These are phyloP conservation scores for Marasmarcha lunaedactyla DNA, from an alignment of 2,888 invertebrate species.

Conservation along the genomic window DNA sequence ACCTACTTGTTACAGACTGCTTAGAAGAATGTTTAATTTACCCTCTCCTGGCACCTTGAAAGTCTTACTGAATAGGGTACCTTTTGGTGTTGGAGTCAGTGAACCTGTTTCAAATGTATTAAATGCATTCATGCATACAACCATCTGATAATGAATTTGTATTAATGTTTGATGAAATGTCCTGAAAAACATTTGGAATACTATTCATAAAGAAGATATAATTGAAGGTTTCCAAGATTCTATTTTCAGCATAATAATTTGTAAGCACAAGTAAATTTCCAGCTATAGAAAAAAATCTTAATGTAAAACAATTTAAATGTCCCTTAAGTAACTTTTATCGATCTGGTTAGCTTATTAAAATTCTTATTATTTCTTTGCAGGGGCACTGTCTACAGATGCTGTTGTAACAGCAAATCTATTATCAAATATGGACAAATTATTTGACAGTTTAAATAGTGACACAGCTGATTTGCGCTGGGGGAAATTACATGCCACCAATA, in stretches of 20 bases:
- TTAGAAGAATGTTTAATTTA: conserved; percentile 1
- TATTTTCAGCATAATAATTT: no score
- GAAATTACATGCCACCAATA: conserved; percentile 5
- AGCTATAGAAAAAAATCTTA: no score
- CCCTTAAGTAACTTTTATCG: no score
- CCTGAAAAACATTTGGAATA: conserved; percentile 5
- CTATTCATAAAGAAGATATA: conserved; percentile 3
- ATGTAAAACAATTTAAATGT: no score
- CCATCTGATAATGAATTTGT: conserved; percentile 2
- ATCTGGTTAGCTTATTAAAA: no score
- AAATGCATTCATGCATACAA: not conserved
- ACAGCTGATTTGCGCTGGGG: conserved; percentile 3
- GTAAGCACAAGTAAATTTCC: no score
- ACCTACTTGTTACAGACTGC: conserved; percentile 3
- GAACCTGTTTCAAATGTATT: conserved; percentile 1
- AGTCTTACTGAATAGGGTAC: conserved; percentile 1
- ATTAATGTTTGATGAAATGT: conserved; percentile 6
- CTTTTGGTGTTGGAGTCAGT: conserved; percentile 5
- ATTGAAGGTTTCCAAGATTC: conserved; percentile 8
- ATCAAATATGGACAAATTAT: conserved; percentile 7
- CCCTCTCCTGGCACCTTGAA: conserved; percentile 4
- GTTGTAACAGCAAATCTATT: conserved; percentile 4
- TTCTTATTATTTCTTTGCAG: conserved; percentile 2
- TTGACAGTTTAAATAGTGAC: conserved; percentile 8
- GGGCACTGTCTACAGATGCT: conserved; percentile 3